Conservation (phyloP, 2,113 vertebrate species). For the Ginglymostoma cirratum region DNA sequence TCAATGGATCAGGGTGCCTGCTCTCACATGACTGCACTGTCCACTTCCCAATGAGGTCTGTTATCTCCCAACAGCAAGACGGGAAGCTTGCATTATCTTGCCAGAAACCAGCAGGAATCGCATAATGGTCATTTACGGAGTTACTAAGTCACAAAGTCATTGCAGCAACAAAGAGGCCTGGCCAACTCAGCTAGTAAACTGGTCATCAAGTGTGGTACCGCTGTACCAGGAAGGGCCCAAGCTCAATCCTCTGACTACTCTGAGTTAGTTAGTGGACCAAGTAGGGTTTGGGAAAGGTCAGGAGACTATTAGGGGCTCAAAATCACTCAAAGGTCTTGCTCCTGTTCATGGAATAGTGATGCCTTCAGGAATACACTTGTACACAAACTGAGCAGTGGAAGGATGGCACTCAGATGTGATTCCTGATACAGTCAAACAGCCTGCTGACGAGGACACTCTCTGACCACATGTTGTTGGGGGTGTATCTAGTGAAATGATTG, state of each 20-base stretch:
- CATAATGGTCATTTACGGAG: background rate
- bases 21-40: slow-evolving; percentile 11
- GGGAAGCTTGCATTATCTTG: background rate
- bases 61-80: background rate
- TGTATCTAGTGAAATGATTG: background rate
- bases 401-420: background rate
- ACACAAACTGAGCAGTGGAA: background rate
- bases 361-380: background rate
- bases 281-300: background rate
- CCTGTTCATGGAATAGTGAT: background rate
- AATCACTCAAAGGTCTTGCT: background rate
- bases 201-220: no score
- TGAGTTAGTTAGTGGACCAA: background rate
- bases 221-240: background rate
- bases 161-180: background rate
- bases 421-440: background rate
- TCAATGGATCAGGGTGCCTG: background rate
- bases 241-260: no score
- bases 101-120: background rate
- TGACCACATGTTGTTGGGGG: background rate
- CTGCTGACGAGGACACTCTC: background rate
- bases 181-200: background rate
- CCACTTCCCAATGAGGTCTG: background rate
- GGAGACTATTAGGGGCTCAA: background rate
- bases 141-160: background rate